A percentile compares a stretch with the other conserved stretches of the same genome.
Evolutionary conservation across 1,140 invertebrate genomes (phyloP).

Genomic region (Riptortus pedestris): DNA sequence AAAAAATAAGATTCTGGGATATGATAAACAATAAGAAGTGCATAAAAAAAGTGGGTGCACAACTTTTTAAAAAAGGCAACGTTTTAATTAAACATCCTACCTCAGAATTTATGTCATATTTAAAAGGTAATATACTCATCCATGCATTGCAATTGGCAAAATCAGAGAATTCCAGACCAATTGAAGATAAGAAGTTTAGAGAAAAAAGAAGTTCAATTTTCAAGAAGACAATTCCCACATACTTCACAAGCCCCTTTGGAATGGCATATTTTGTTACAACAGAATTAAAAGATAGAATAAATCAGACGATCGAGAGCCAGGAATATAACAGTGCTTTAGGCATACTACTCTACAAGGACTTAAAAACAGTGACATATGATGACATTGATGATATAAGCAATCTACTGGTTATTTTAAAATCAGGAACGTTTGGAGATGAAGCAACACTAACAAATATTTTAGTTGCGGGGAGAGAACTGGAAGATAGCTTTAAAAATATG

Average conservation of each 20-base stretch:
- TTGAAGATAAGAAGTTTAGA: neutral
- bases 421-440: neutral
- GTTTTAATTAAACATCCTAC: neutral
- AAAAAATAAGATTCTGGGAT: neutral
- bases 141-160: neutral
- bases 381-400: neutral
- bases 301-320: neutral
- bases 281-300: neutral
- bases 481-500: neutral
- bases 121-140: neutral
- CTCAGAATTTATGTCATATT: neutral
- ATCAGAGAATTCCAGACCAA: neutral
- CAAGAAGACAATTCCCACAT: neutral
- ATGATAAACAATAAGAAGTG: too few species aligned
- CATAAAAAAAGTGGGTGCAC: too few species aligned
- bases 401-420: neutral
- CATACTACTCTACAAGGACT: neutral
- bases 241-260: neutral
- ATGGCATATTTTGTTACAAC: neutral
- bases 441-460: neutral
- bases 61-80: neutral
- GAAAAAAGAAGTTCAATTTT: neutral
- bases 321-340: neutral
- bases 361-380: neutral
- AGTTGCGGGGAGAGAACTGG: neutral